Percentiles rank a stretch among this genome's conserved stretches.
These are phyloP conservation scores for Campoplex capitator DNA, from an alignment of 2,888 invertebrate species.

Conservation along the genomic window DNA sequence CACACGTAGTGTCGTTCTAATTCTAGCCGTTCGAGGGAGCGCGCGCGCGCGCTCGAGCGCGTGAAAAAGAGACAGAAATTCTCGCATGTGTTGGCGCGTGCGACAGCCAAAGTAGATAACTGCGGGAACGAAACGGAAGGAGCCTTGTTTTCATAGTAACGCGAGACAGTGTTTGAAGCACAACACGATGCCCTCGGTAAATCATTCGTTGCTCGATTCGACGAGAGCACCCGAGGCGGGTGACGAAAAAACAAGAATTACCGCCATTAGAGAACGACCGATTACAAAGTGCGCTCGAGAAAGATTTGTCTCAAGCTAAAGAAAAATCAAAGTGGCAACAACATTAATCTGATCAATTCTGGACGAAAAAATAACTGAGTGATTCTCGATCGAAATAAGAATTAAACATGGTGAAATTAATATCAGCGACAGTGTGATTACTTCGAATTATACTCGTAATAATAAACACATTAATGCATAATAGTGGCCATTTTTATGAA, in stretches of 20 bases:
- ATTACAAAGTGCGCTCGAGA: slow-evolving; percentile 3
- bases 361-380: not conserved
- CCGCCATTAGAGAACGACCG: slow-evolving; percentile 6
- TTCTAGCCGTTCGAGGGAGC: slow-evolving; percentile 53
- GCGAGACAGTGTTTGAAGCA: not conserved
- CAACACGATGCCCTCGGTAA: slow-evolving; percentile 51
- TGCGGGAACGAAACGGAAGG: not conserved
- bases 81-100: slow-evolving; percentile 36
- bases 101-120: slow-evolving; percentile 20
- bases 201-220: slow-evolving; percentile 44
- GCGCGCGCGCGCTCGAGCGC: slow-evolving; percentile 3
- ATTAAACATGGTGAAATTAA: not conserved
- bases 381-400: not conserved
- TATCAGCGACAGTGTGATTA: not conserved
- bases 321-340: not conserved
- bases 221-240: slow-evolving; percentile 33
- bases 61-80: slow-evolving; percentile 38
- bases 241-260: slow-evolving; percentile 16
- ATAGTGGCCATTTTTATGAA: no score
- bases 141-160: slow-evolving; percentile 36
- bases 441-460: not conserved
- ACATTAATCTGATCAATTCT: not conserved
- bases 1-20: slow-evolving; percentile 61
- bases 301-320: slow-evolving; percentile 11
- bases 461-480: not conserved